Evolutionary conservation across 2,113 vertebrate genomes (phyloP), one percentile per base, ranked within the genome.

Genomic region (Nettapus auritus): DNA sequence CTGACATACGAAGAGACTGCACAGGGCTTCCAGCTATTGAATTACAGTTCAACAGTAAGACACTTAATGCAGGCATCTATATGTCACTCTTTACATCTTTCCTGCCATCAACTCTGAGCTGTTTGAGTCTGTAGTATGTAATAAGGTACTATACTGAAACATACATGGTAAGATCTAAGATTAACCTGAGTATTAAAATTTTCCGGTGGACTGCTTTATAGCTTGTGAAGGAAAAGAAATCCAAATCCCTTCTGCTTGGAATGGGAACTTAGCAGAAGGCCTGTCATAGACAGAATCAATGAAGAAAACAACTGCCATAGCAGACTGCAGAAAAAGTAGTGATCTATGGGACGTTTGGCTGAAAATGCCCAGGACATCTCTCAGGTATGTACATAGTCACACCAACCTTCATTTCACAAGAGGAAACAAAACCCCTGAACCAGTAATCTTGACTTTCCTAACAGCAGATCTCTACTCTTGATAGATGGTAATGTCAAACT

Each of bases 361-460:
- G 2, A 0, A 80, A 85, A 89, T 38, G 8, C n/a, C 55, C 67
- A 70, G n/a, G 82, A 78, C n/a, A 26, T 59, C 44, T 91, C 75
- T 77, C 82, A 88, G 57, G 31, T 93, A 62, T 0, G 0, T 17
- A 44, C 33, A 50, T 46, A 90, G 73, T 92, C 91, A 82, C 87
- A 87, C 63, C 33, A 67, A 86, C 82, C 75, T 90, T 91, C 84
- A 38, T 92, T 92, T 95, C 75, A 91, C n/a, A 66, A 88, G 62
- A 91, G 50, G 82, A 85, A 94, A 87, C 67, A 88, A 91, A 94
- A 46, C 9, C 31, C 22, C 28, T 80, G 75, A 86, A 91, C 89
- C 70, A 89, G 89, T 91, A 93, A 89, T 96, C 94, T 91, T 82
- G 87, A 89, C 95, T 96, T 94, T 95, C 84, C 63, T 87, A 97